These are phyloP conservation scores for Malurus splendens DNA, from an alignment of 2,797 vertebrate species.

Conservation along the genomic window DNA sequence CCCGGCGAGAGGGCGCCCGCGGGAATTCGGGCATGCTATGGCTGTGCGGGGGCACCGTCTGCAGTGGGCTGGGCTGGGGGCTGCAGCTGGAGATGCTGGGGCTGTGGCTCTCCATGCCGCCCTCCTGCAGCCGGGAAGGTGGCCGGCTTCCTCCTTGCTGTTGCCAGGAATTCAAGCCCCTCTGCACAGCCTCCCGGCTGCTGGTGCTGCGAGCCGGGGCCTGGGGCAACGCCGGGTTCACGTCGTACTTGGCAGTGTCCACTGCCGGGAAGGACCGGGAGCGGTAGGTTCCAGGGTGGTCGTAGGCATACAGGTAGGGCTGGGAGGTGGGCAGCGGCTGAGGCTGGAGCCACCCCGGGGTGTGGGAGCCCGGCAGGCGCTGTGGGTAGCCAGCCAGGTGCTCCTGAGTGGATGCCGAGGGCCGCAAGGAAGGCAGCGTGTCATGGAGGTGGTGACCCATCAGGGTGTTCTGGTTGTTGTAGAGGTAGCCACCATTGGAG, in stretches of 20 bases:
- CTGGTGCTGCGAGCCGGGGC: slow-evolving; percentile 90
- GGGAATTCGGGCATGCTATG: slow-evolving; percentile 89
- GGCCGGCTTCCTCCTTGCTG: slow-evolving; percentile 76
- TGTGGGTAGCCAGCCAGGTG: slow-evolving; percentile 56
- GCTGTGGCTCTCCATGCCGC: slow-evolving; percentile 46
- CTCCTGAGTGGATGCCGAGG: slow-evolving; percentile 65
- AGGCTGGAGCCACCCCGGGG: slow-evolving; percentile 61
- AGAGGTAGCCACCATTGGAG: slow-evolving; percentile 71
- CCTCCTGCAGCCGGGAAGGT: slow-evolving; percentile 70
- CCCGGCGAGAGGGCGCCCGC: slow-evolving; percentile 83
- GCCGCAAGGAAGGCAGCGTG: slow-evolving; percentile 33
- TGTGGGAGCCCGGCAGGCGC: slow-evolving; percentile 4
- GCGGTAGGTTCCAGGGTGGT: slow-evolving; percentile 77
- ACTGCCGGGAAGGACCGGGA: slow-evolving; percentile 84
- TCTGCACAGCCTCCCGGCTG: slow-evolving; percentile 93
- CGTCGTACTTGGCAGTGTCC: slow-evolving; percentile 58
- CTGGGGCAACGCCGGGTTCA: slow-evolving; percentile 62
- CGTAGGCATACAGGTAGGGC: slow-evolving; percentile 68
- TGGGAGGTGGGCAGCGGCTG: slow-evolving; percentile 50
- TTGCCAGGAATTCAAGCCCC: slow-evolving; percentile 94
- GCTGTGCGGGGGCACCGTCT: slow-evolving; percentile 57
- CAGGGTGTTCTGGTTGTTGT: slow-evolving; percentile 63
- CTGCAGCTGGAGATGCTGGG: slow-evolving; percentile 52
- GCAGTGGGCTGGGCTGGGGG: slow-evolving; percentile 67
- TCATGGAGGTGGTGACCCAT: slow-evolving; percentile 27